Base-by-base conservation (phyloP, 2,888 invertebrate species). In the Mythimna lalbum region DNA sequence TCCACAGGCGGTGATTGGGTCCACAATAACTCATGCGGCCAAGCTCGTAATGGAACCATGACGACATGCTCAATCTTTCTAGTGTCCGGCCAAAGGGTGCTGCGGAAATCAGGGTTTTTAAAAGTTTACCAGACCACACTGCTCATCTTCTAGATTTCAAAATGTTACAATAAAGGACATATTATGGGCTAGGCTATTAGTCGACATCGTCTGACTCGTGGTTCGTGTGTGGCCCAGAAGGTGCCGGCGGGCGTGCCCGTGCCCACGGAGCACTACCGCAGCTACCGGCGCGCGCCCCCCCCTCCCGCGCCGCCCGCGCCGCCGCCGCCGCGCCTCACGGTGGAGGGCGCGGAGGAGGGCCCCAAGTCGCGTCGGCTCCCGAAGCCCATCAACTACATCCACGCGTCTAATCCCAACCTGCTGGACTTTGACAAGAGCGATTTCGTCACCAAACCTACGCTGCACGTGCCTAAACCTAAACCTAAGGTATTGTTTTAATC, bases 221-320 rank as follows among this genome's bases (percentile, higher is more conserved):
- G 43, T 43, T 9, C 1, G 2, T 47, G 2, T 6, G 1, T 49
- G 9, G 7, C 9, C 4, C 82, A 92, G 90, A 91, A 83, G 81
- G 96, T 96, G 81, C 89, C 82, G 69, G 80, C 90, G 0, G 87
- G 87, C 68, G 96, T 97, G 66, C 98, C 98, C 0, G 97, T 98
- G 60, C 98, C 98, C 43, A 98, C 98, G 1, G 97, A 98, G 62
- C 98, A 98, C 89, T 98, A 97, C 93, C 96, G 98, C 81, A 98
- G 97, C 87, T 80, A 84, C 71, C 74, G 80, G 17, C 80, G 66
- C 66, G 96, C 97, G 69, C 98, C 98, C 33, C n/a, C 53, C 75
- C 57, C n/a, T n/a, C 31, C 19, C 7, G 23, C 4, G 39, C 17
- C 43, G 97, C 17, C 53, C 53, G 64, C 64, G 66, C 98, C 98